phyloP scores from a whole-genome alignment of 2,113 vertebrate genomes.

The Arvicanthis niloticus region DNA sequence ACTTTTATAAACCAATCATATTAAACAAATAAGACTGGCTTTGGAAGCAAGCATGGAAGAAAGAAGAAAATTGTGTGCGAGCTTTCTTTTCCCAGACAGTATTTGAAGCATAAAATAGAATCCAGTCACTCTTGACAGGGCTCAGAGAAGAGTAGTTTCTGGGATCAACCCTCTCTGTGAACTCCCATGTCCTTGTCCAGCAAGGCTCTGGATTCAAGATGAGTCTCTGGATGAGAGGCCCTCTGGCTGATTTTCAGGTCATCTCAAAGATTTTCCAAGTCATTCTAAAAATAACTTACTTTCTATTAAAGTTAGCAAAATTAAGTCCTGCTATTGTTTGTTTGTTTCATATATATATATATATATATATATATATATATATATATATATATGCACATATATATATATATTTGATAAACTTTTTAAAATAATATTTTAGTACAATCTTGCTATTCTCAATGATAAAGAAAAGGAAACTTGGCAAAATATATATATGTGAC shows the following conservation, averaged over 20 bases:
- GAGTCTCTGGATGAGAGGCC: not conserved
- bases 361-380: no score
- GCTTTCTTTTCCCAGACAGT: not conserved
- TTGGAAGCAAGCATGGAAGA: not conserved
- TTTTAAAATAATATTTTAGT: not conserved
- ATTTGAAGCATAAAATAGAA: not conserved
- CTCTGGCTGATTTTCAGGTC: not conserved
- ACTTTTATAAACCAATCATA: not conserved
- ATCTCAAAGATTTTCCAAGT: not conserved
- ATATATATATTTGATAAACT: not conserved
- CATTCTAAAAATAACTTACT: not conserved
- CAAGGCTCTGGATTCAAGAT: not conserved
- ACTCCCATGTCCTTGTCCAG: not conserved
- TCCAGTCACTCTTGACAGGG: not conserved
- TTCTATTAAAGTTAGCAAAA: not conserved
- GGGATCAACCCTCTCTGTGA: not conserved
- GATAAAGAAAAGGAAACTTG: slow-evolving; percentile 29
- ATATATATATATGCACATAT: not conserved
- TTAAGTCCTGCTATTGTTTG: not conserved
- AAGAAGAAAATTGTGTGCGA: not conserved
- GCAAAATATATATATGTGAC: not conserved
- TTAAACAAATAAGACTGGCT: not conserved
- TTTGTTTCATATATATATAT: not conserved
- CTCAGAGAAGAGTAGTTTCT: not conserved
- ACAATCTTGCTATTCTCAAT: not conserved